Conservation (phyloP, 2,888 invertebrate genomes). For the Zaprionus lineosus region DNA sequence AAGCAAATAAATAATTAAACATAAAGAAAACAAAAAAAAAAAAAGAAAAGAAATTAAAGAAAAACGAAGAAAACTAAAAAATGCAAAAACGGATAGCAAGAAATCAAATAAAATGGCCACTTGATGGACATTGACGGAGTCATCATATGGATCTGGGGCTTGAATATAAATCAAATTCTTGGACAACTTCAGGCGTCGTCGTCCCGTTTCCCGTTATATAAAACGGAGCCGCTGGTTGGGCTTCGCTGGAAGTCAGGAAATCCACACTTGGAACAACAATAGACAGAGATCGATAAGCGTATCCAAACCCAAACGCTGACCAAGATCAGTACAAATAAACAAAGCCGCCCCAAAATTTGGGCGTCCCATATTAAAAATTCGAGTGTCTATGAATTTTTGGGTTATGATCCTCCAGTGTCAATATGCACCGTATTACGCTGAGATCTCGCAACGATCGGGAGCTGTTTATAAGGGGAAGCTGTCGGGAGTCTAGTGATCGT, state of each 20-base stretch:
- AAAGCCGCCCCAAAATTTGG: slow-evolving; percentile 20
- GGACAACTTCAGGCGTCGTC: slow-evolving; percentile 45
- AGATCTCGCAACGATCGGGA: slow-evolving; percentile 2
- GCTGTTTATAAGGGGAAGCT: slow-evolving; percentile 31
- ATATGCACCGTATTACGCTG: slow-evolving; percentile 68
- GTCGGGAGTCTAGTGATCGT: background rate
- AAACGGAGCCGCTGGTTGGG: slow-evolving; percentile 29
- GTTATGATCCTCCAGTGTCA: slow-evolving; percentile 1
- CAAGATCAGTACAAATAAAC: slow-evolving; percentile 35
- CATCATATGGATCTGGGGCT: slow-evolving; percentile 11
- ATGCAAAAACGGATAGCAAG: slow-evolving; percentile 29
- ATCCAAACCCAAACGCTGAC: slow-evolving; percentile 2
- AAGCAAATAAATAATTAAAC: slow-evolving; percentile 25
- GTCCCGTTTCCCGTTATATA: slow-evolving; percentile 49
- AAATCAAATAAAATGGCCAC: slow-evolving; percentile 64
- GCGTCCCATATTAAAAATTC: background rate
- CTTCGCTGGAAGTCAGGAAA: slow-evolving; percentile 64
- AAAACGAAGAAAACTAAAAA: slow-evolving; percentile 40
- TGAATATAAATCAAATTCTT: slow-evolving; percentile 51
- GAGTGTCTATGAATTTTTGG: slow-evolving; percentile 18
- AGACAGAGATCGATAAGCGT: no score
- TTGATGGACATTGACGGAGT: slow-evolving; percentile 47
- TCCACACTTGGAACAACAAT: slow-evolving; percentile 19
- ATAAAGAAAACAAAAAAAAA: slow-evolving; percentile 40
- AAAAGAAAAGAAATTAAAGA: slow-evolving; percentile 39